Base-by-base conservation (phyloP, 2,797 vertebrate genomes). In the Halcyon leucocephala region DNA sequence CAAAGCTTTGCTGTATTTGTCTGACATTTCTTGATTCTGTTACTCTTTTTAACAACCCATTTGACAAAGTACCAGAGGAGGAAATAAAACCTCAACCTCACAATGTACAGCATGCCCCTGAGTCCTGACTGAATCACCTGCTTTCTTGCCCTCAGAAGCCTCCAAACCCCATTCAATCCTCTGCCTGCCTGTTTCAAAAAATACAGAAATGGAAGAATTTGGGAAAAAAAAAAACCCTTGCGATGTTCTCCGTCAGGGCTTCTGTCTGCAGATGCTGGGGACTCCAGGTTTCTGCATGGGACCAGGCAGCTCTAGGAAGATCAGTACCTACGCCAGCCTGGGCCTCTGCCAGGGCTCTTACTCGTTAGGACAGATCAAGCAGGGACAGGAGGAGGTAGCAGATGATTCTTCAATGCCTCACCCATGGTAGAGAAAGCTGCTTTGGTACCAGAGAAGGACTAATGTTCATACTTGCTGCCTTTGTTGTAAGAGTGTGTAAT, bases 1-100 rank as follows among this genome's bases (percentile, higher is more conserved):
- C 86, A 81, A 70, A 95, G 84, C 90, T 97, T 77, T 64, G 60
- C 84, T 73, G 88, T 92, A 12, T 97, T 94, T 95, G 52, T 62
- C 72, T 94, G 89, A 93, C 86, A 79, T 87, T 72, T 96, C 74
- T 89, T 90, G 91, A 86, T 89, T 81, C 81, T 73, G 46, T 89
- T 91, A 76, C 77, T 77, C 62, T 95, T 95, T 97, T 37, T 74
- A 94, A 46, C 88, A 37, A 70, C 57, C 74, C 91, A 37, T 93
- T 85, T 96, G 90, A 91, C 94, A 97, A 94, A 73, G 55, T 94
- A 54, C 74, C 72, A 52, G 82, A 62, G 80, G 49, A 96, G 26
- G 89, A 96, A 95, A 90, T 76, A 88, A 91, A 70, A 83, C 65
- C 76, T 42, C 60, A 91, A 12, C 58, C 54, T 78, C 1, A 1